phyloP scores from a whole-genome alignment of 2,797 vertebrate species.

The Pristis pectinata region DNA sequence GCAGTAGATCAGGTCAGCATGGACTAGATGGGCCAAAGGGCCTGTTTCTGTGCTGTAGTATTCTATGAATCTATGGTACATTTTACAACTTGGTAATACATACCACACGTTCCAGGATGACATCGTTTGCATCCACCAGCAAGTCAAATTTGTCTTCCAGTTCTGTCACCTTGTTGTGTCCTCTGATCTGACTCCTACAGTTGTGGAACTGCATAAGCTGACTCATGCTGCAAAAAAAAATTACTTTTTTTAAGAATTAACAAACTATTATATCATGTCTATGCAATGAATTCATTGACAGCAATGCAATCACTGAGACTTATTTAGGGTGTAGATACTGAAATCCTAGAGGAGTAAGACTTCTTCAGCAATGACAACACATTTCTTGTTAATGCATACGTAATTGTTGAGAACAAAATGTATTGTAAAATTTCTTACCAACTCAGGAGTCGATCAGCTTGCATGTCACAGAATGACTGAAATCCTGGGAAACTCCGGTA shows the following conservation, averaged over 20 bases:
- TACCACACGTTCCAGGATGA: slow-evolving; percentile 91
- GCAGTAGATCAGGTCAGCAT: no score
- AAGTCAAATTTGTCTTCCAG: slow-evolving; percentile 88
- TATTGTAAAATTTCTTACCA: slow-evolving; percentile 60
- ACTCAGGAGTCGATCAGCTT: slow-evolving; percentile 72
- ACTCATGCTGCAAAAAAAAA: slow-evolving; percentile 72
- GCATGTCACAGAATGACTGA: slow-evolving; percentile 74
- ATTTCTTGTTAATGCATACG: no score
- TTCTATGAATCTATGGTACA: no score
- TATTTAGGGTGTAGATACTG: neutral
- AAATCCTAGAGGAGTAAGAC: neutral
- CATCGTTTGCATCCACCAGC: slow-evolving; percentile 85
- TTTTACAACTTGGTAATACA: slow-evolving; percentile 41
- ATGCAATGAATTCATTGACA: neutral
- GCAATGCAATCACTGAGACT: neutral
- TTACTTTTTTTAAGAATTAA: neutral
- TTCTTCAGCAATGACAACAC: neutral
- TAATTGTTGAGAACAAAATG: no score
- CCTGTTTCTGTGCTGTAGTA: no score
- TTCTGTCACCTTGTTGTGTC: slow-evolving; percentile 69
- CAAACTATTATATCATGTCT: neutral
- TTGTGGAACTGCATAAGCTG: slow-evolving; percentile 86
- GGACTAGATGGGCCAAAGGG: no score
- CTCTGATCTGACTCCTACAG: slow-evolving; percentile 72
- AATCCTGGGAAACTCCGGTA: slow-evolving; percentile 89